phyloP scores from a whole-genome alignment of 1,140 invertebrate species.

The Diabrotica virgifera region DNA sequence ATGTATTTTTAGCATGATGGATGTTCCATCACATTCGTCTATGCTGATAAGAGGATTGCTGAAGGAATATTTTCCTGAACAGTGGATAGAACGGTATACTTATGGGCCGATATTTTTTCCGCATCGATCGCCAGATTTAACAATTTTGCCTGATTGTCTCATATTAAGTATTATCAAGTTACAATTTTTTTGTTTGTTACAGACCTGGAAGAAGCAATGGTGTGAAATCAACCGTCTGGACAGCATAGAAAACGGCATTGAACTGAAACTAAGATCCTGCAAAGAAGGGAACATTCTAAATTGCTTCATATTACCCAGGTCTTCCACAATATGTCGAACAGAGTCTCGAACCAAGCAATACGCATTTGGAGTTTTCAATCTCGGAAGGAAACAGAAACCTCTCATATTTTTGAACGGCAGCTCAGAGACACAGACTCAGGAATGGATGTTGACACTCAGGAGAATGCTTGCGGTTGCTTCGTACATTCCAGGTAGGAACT shows the following conservation, averaged over 20 bases:
- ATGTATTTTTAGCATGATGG: too few species aligned
- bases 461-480: conserved; percentile 48
- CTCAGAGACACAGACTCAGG: conserved; percentile 55
- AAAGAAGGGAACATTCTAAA: conserved; percentile 35
- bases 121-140: not conserved
- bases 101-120: not conserved
- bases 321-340: conserved; percentile 52
- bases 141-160: not conserved
- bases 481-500: conserved; percentile 39
- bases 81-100: not conserved
- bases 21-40: too few species aligned
- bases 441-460: conserved; percentile 55
- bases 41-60: too few species aligned
- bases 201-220: conserved; percentile 46
- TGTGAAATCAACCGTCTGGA: conserved; percentile 42
- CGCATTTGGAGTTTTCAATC: conserved; percentile 55
- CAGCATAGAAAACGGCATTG: conserved; percentile 38
- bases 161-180: not conserved
- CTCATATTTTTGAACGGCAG: conserved; percentile 52
- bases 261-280: conserved; percentile 41
- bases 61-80: too few species aligned
- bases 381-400: conserved; percentile 50
- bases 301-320: conserved; percentile 45
- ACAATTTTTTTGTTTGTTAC: conserved; percentile 5
- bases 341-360: conserved; percentile 54